Percentiles rank a stretch among this genome's conserved stretches.
phyloP scores from a whole-genome alignment of 1,140 invertebrate genomes.

The Radopholus similis region DNA sequence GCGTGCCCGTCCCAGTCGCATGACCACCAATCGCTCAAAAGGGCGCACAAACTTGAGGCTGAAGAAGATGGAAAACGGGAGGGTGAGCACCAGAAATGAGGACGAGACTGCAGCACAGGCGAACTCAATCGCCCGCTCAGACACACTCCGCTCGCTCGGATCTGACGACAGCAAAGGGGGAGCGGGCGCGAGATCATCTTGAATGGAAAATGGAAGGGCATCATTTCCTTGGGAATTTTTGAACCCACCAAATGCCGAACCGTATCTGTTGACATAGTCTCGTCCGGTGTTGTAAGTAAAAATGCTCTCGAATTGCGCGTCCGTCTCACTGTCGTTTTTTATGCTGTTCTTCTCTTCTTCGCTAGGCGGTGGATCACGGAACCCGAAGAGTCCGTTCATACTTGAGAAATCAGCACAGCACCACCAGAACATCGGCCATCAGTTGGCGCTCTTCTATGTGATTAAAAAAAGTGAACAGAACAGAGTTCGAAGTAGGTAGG shows the following conservation, averaged over 20 bases:
- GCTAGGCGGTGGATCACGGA: neutral
- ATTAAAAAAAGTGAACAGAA: neutral
- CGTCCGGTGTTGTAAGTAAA: slow-evolving; percentile 47
- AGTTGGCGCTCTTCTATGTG: neutral
- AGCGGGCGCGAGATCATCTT: neutral
- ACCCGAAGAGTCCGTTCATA: neutral
- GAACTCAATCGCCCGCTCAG: slow-evolving; percentile 4
- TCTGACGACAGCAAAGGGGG: too few species aligned
- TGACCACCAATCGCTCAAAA: slow-evolving; percentile 36
- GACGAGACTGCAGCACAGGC: slow-evolving; percentile 13
- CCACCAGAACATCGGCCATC: slow-evolving; percentile 11
- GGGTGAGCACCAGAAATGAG: slow-evolving; percentile 31
- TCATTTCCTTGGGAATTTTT: neutral
- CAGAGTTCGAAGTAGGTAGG: too few species aligned
- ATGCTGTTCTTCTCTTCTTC: neutral
- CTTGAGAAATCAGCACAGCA: slow-evolving; percentile 6
- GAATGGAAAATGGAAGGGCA: slow-evolving; percentile 5
- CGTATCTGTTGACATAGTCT: slow-evolving; percentile 28
- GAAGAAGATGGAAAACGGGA: slow-evolving; percentile 43
- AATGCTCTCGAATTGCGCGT: slow-evolving; percentile 13
- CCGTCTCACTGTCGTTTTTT: neutral
- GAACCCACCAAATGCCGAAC: slow-evolving; percentile 6
- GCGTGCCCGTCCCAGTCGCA: slow-evolving; percentile 33
- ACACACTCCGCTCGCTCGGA: slow-evolving; percentile 1
- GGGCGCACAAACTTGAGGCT: slow-evolving; percentile 38